Evolutionary conservation across 2,888 invertebrate genomes (phyloP), one percentile per base, ranked within the genome.

Genomic region (Sialis lutaria): DNA sequence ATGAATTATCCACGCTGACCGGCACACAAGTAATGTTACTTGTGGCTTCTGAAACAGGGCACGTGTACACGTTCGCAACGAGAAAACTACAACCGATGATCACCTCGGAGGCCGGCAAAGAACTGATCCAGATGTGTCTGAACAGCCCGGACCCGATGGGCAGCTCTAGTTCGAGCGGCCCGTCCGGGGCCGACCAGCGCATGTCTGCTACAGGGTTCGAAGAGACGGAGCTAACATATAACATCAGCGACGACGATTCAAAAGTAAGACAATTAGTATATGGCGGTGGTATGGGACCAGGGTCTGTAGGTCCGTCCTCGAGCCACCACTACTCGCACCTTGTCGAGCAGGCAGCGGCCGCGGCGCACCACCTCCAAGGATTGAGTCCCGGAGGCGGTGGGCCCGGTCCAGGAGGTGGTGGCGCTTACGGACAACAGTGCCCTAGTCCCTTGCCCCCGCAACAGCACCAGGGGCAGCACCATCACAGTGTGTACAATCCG

Each of bases 1-100:
- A 97, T 74, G 98, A 98, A 72, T 72, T 98, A 60, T 96, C 98
- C 51, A 97, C 97, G 55, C 69, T 98, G 65, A 98, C 98, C 53
- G 98, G 98, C 47, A 98, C 98, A 34, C 97, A 98, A 72, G 97
- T 98, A 67, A 98, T 99, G 97, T 74, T 98, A 59, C 74, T 99
- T 62, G 97, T 98, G 54, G 97, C 97, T 51, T 95, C 92, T 53
- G 97, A 96, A 69, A 97, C 97, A 13, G 97, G 97, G 47, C 98
- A 98, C 72, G 98, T 99, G 60, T 99, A 98, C 73, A 98, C 98
- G 52, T 98, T 97, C 72, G 97, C 98, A 53, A 98, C 98, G 56
- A 79, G 95, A 56, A 95, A 95, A 67, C 77, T 99, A 47, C 95
- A 96, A 68, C 98, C 98, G 55, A 98, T 98, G 96, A 97, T 99